phyloP scores from a whole-genome alignment of 1,140 invertebrate species.

The Eriocheir sinensis region DNA sequence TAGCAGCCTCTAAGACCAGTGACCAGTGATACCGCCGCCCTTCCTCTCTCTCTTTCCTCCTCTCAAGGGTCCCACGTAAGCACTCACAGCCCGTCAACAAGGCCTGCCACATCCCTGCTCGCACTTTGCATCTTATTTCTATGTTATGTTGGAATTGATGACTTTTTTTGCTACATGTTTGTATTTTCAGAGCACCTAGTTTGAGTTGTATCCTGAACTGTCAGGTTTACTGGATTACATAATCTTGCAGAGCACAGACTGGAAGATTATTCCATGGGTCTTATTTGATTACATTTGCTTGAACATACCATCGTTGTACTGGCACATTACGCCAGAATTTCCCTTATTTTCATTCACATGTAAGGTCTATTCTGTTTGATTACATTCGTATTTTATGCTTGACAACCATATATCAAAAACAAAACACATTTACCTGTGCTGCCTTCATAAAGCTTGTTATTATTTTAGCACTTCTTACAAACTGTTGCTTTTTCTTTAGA shows the following conservation, averaged over 20 bases:
- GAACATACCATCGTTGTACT: background rate
- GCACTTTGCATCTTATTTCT: conserved; percentile 46
- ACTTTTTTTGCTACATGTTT: background rate
- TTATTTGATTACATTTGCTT: background rate
- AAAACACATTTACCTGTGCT: no score
- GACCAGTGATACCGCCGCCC: conserved; percentile 69
- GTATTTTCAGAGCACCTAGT: background rate
- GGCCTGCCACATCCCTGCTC: conserved; percentile 28
- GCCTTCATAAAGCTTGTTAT: background rate
- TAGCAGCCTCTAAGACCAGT: conserved; percentile 76
- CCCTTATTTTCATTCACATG: background rate
- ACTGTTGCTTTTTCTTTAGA: background rate
- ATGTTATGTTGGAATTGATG: background rate
- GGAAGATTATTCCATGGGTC: background rate
- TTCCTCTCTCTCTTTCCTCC: conserved; percentile 74
- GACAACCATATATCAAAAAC: background rate
- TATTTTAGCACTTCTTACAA: background rate
- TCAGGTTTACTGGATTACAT: background rate
- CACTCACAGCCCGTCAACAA: conserved; percentile 53
- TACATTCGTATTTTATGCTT: background rate
- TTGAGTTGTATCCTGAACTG: background rate
- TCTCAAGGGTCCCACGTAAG: conserved; percentile 75
- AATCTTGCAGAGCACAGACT: background rate
- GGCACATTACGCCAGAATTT: background rate
- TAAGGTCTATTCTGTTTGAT: background rate